Base-by-base conservation (phyloP, 2,113 vertebrate genomes). In the Mormyrus iriodes region DNA sequence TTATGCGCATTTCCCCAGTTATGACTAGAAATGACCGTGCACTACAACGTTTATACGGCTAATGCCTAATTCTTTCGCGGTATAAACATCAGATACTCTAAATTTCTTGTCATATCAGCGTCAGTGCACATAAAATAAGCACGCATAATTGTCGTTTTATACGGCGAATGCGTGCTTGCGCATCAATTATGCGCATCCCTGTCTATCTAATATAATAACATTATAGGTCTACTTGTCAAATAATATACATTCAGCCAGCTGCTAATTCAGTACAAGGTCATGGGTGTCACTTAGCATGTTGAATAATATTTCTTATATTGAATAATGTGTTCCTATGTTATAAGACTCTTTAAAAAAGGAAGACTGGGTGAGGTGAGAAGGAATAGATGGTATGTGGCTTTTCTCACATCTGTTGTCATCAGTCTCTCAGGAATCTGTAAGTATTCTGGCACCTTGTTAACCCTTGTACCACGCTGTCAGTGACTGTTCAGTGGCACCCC, bases 361-460 rank as follows among this genome's bases (percentile, higher is more conserved):
- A 84, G 8, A 35, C 48, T 39, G n/a, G 85, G 42, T 44, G 51
- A 88, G 39, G 79, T 15, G 88, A 55, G 39, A 51, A 35, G 21
- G 39, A 31, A 27, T 39, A 48, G 24, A 35, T n/a, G 53, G 21
- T 42, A 69, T 69, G 61, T 31, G 31, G 35, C 55, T n/a, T 35
- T 83, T 89, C 79, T 58, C 35, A 61, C 88, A 84, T 13, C 52
- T 84, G 79, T 83, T 89, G 76, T 89, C 88, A 89, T 84, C 79
- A n/a, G 76, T 85, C 76, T 61, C 76, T 58, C 69, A n/a, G 48
- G 35, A 49, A n/a, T 55, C 73, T 46, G 82, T 46, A 84, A 85
- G 35, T 89, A 84, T 84, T 84, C 24, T 85, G 88, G 79, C 79
- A 83, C 52, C 88, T 89, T 85, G 88, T 89, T 84, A 83, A 84